Evolutionary conservation across 1,140 invertebrate genomes (phyloP).

Genomic region (Delia radicum): DNA sequence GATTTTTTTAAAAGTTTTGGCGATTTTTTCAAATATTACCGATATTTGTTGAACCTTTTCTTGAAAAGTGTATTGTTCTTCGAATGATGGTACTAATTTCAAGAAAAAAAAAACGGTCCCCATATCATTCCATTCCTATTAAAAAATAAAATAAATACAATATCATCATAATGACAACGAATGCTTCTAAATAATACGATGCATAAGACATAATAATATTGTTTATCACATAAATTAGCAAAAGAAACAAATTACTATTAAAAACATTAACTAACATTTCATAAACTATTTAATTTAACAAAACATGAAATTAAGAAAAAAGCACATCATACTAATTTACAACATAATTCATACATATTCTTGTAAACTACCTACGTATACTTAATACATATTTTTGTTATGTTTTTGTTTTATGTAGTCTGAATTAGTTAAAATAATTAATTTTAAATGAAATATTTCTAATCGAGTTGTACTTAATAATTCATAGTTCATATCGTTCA

Average conservation of each 20-base stretch:
- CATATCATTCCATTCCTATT: not conserved
- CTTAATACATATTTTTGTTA: too few relatives aligned
- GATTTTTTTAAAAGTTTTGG: too few relatives aligned
- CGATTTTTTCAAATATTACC: too few relatives aligned
- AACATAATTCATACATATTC: not conserved
- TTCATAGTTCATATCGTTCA: too few relatives aligned
- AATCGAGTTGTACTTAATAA: too few relatives aligned
- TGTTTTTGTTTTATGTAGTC: too few relatives aligned
- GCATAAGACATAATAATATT: not conserved
- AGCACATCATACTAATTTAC: not conserved
- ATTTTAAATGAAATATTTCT: too few relatives aligned
- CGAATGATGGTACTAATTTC: not conserved
- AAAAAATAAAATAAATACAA: not conserved
- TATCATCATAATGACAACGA: slow-evolving; percentile 1
- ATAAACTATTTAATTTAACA: not conserved
- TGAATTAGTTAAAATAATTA: too few relatives aligned
- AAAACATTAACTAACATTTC: not conserved
- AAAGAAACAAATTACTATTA: not conserved
- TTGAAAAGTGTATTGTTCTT: too few relatives aligned
- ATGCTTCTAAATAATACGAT: not conserved
- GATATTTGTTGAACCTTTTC: too few relatives aligned
- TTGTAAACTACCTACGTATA: not conserved
- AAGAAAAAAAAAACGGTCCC: not conserved
- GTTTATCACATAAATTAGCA: not conserved
- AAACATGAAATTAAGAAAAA: not conserved